Percentiles rank a stretch among this genome's conserved stretches.
Conservation (phyloP, 2,797 vertebrate species). For the Menidia menidia region DNA sequence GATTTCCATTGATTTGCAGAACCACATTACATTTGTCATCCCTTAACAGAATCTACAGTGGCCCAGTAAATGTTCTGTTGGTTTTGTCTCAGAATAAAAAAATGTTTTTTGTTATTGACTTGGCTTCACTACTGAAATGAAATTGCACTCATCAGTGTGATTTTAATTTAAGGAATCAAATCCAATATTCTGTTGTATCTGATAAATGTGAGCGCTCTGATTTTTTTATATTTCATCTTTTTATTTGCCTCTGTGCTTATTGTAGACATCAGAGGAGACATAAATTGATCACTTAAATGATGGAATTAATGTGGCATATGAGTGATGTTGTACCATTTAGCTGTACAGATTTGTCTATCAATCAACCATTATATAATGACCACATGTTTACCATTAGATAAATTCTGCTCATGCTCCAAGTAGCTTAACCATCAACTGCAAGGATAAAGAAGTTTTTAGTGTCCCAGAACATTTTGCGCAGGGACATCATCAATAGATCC, state of each 20-base stretch:
- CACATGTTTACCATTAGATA: background rate
- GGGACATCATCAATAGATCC: background rate
- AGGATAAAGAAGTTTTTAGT: background rate
- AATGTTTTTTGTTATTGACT: slow-evolving; percentile 37
- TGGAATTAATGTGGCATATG: background rate
- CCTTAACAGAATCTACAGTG: slow-evolving; percentile 28
- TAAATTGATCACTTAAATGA: background rate
- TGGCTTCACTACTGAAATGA: slow-evolving; percentile 21
- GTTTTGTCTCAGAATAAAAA: slow-evolving; percentile 23
- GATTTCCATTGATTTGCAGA: slow-evolving; percentile 18
- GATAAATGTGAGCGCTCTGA: background rate
- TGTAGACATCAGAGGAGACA: background rate
- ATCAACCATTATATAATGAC: background rate
- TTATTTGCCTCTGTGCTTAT: background rate
- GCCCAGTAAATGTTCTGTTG: slow-evolving; percentile 26
- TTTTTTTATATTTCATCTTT: background rate
- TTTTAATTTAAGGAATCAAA: background rate
- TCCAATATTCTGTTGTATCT: background rate
- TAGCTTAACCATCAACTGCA: background rate
- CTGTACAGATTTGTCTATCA: background rate
- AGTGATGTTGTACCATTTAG: background rate
- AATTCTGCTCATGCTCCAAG: background rate
- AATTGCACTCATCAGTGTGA: slow-evolving; percentile 28
- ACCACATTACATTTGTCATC: slow-evolving; percentile 8
- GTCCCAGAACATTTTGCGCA: background rate